phyloP scores from a whole-genome alignment of 2,113 vertebrate species.

The Myiagra hebetior region DNA sequence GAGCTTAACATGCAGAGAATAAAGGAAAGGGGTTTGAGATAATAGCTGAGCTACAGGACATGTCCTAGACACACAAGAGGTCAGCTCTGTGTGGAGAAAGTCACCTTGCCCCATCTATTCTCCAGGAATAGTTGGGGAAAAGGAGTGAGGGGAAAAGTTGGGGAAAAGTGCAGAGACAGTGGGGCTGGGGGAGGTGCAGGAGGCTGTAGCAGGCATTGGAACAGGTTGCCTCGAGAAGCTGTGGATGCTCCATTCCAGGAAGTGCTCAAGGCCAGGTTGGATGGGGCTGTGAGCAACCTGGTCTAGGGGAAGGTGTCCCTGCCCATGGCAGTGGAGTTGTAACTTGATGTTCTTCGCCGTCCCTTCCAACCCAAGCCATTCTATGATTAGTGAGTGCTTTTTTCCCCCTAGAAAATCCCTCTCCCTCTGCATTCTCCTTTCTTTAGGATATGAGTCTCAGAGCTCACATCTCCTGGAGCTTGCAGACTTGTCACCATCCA shows the following conservation, averaged over 20 bases:
- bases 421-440: not conserved
- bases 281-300: not conserved
- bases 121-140: not conserved
- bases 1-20: not conserved
- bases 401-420: not conserved
- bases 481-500: not conserved
- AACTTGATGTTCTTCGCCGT: not conserved
- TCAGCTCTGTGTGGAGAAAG: not conserved
- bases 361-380: not conserved
- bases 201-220: not conserved
- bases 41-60: not conserved
- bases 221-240: not conserved
- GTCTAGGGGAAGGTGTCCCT: too few species aligned
- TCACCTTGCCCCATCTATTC: not conserved
- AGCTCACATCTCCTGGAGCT: not conserved
- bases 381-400: not conserved
- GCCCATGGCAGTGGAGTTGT: accelerated
- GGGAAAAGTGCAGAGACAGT: not conserved
- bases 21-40: not conserved
- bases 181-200: not conserved
- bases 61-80: not conserved
- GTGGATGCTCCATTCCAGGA: not conserved
- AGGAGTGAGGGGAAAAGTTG: not conserved
- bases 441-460: not conserved
- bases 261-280: not conserved